phyloP scores from a whole-genome alignment of 1,140 invertebrate species.

The Ceratitis capitata region DNA sequence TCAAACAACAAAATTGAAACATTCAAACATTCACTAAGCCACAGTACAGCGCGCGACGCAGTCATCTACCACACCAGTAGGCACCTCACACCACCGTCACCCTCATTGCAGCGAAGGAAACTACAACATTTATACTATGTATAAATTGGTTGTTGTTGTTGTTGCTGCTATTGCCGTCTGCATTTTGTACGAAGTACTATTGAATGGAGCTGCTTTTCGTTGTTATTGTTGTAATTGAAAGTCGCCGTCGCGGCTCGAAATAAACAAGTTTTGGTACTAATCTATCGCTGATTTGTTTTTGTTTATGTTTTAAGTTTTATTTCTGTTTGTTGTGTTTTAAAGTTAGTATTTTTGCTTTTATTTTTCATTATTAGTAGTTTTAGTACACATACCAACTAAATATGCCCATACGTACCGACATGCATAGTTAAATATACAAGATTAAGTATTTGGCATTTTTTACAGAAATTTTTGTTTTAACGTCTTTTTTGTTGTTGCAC shows the following conservation, averaged over 20 bases:
- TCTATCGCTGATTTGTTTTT: neutral
- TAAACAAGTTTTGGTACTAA: constrained; percentile 25
- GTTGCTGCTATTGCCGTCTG: neutral
- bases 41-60: neutral
- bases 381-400: constrained; percentile 13
- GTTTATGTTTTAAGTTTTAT: neutral
- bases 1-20: constrained; percentile 16
- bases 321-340: no score
- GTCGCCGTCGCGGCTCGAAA: constrained; percentile 6
- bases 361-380: neutral
- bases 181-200: neutral
- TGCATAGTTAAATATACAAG: neutral
- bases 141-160: neutral
- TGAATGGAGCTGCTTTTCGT: neutral
- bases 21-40: constrained; percentile 28
- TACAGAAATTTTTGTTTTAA: neutral
- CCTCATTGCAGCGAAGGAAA: neutral
- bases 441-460: neutral
- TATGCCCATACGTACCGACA: neutral
- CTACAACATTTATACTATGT: neutral
- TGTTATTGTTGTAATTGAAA: constrained; percentile 26
- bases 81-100: neutral
- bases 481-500: neutral
- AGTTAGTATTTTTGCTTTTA: neutral
- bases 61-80: neutral